phyloP scores from a whole-genome alignment of 2,797 vertebrate genomes.

The Anguilla anguilla region DNA sequence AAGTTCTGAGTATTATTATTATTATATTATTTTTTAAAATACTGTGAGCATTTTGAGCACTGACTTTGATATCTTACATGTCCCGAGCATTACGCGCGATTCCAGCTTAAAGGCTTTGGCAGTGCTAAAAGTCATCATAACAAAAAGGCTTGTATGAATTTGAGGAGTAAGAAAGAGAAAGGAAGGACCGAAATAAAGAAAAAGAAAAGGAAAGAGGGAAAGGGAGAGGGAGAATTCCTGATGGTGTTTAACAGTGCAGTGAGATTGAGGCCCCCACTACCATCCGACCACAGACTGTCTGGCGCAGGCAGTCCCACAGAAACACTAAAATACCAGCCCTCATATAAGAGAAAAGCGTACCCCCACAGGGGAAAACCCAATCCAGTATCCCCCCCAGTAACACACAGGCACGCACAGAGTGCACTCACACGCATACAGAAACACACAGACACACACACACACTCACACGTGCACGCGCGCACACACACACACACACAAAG shows the following conservation, averaged over 20 bases:
- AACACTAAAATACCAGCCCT: conserved; percentile 13
- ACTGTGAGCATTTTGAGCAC: too few species aligned
- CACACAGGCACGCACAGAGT: background rate
- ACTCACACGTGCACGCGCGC: background rate
- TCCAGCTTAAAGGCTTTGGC: background rate
- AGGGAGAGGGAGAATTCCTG: conserved; percentile 4
- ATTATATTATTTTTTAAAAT: too few species aligned
- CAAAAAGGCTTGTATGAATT: background rate
- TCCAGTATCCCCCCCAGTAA: background rate
- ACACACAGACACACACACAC: background rate
- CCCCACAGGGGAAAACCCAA: background rate
- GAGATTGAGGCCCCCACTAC: conserved; percentile 8
- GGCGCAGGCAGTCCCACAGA: conserved; percentile 10
- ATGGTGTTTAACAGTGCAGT: conserved; percentile 12
- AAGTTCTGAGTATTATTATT: background rate
- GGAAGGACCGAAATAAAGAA: background rate
- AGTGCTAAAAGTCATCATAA: background rate
- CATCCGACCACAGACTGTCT: conserved; percentile 29
- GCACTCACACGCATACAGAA: background rate
- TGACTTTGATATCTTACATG: background rate
- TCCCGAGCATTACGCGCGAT: background rate
- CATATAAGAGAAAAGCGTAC: background rate
- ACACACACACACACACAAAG: background rate
- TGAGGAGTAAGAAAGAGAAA: background rate
- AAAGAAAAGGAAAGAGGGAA: background rate